Base-by-base conservation (phyloP, 2,888 invertebrate species). In the Ctenicera cuprea region DNA sequence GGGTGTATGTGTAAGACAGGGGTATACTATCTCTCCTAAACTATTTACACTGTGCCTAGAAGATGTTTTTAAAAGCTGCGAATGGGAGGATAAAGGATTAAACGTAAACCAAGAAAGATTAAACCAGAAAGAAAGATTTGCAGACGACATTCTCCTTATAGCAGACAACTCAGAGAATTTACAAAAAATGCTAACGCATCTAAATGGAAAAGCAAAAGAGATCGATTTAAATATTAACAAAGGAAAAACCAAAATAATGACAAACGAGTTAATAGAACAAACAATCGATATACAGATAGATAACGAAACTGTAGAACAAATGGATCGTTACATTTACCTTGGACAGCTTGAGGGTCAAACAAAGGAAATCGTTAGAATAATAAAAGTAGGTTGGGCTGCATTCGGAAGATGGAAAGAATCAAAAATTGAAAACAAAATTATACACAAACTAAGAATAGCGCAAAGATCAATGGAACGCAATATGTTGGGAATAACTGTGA, bases 201-300 rank as follows among this genome's bases (percentile, higher is more conserved):
- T 61, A 37, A 37, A 61, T 41, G 38, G 38, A 59, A 59, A 59
- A 59, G 3, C n/a, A n/a, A 59, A 59, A 59, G 38, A 38, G 7
- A 52, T 52, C 4, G 52, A 22, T 3, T 52, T 52, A 8, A 59
- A 59, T 33, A 37, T 59, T 8, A 59, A 38, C 5, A 33, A 59
- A 59, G 5, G 59, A 16, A 3, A 33, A 59, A n/a, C n/a, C n/a
- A n/a, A n/a, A n/a, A n/a, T n/a, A n/a, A n/a, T n/a, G n/a, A n/a
- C n/a, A n/a, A n/a, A 59, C 20, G 38, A 59, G 1, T 16, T 20
- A 38, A 14, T 61, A 43, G 30, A 38, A 41, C 38, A n/a, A n/a
- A n/a, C n/a, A n/a, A n/a, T n/a, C n/a, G n/a, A n/a, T n/a, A n/a
- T n/a, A n/a, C n/a, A n/a, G n/a, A n/a, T n/a, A n/a, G n/a, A n/a